Base-by-base conservation (phyloP, 2,113 vertebrate species). In the Calypte anna region DNA sequence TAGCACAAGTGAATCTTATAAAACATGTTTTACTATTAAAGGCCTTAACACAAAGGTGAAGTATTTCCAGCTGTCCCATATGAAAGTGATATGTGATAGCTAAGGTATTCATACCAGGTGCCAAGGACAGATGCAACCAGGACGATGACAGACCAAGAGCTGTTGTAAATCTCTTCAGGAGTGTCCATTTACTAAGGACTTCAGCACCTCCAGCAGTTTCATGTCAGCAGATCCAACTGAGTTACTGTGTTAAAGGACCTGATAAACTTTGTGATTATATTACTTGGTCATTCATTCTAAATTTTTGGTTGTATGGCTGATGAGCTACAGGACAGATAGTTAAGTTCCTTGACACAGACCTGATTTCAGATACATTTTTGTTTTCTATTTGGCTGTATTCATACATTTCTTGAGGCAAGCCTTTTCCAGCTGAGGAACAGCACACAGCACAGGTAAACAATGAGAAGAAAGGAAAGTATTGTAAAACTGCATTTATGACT, bases 181-280 rank as follows among this genome's bases (percentile, higher is more conserved):
- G 57, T 58, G 48, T 82, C 87, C 88, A 91, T 97, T 96, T 96
- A 97, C 98, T 96, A 96, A 96, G 80, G 48, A 59, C 69, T 95
- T 96, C 90, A 82, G 38, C 81, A 94, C 88, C 75, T 86, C 94
- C 96, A 97, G 96, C 95, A 97, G 97, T 94, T 97, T 94, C 76
- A 75, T 1, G 4, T 98, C 96, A 96, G 66, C 31, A 78, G 69
- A 74, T 85, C 51, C 76, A 70, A 70, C 67, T 70, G 74, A 95
- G 76, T 50, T 92, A 62, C 73, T 93, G 82, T 94, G 77, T 94
- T 97, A 96, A 96, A 33, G 92, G 72, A 96, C 43, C 79, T 89
- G 87, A 44, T 77, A 94, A 94, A 97, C 54, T 76, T 90, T 82
- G 77, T 96, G 91, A 95, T 94, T 96, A 88, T 92, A 33, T 91